Conservation (phyloP, 2,888 invertebrate species). For the Orthosia cruda region DNA sequence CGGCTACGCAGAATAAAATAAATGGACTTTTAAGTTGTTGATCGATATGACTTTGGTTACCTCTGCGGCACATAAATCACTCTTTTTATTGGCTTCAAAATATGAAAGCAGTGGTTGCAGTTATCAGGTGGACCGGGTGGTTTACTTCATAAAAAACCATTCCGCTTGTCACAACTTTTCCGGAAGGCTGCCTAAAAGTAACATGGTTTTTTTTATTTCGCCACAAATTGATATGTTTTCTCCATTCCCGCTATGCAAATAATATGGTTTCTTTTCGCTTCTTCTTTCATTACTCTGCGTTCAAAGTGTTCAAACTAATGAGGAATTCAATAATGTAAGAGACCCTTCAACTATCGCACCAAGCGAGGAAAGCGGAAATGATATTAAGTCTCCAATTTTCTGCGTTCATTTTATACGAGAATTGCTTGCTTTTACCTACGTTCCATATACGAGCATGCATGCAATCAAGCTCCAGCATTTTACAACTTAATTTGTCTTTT, state of each 20-base stretch:
- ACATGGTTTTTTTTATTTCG: neutral
- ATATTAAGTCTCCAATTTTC: slow-evolving; percentile 54
- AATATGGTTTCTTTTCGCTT: slow-evolving; percentile 4
- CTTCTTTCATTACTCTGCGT: slow-evolving; percentile 12
- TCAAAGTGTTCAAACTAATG: slow-evolving; percentile 28
- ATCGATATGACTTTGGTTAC: slow-evolving; percentile 6
- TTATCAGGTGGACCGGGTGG: neutral
- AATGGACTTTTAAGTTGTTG: slow-evolving; percentile 7
- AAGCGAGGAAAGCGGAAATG: slow-evolving; percentile 35
- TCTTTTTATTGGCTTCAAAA: slow-evolving; percentile 3
- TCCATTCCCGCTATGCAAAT: neutral
- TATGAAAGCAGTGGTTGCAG: neutral
- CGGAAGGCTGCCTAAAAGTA: neutral
- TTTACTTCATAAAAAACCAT: neutral
- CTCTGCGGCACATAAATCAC: slow-evolving; percentile 20
- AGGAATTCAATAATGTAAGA: slow-evolving; percentile 35
- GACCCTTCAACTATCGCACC: slow-evolving; percentile 29
- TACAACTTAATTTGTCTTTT: neutral
- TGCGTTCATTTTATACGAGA: slow-evolving; percentile 48
- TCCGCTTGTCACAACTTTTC: slow-evolving; percentile 7
- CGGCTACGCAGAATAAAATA: neutral
- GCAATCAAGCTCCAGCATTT: slow-evolving; percentile 14
- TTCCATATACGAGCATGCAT: slow-evolving; percentile 1
- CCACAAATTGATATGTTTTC: neutral
- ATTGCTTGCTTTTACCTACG: slow-evolving; percentile 25